Evolutionary conservation across 2,113 vertebrate genomes (phyloP), one percentile per base, ranked within the genome.

Genomic region (Cynopterus brachyotis): DNA sequence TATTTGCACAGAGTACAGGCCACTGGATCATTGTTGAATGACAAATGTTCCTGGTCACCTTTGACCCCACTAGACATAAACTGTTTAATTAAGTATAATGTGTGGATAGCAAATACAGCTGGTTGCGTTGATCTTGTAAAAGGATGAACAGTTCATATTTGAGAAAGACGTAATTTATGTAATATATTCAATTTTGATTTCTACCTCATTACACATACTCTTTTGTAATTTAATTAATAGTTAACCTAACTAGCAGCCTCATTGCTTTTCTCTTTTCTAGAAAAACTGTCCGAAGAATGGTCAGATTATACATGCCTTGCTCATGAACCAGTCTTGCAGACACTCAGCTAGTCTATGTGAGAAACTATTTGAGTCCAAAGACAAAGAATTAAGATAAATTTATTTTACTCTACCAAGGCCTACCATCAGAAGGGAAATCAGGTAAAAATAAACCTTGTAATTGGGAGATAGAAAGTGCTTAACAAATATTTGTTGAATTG

Each of bases 31-130:
- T 19, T 91, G 78, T 95, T 67, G 35, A 82, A 72, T 30, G 16
- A n/a, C 55, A 79, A 57, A 75, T 75, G 11, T 66, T 80, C 45
- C 85, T 45, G 82, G 55, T 70, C 9, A 92, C 42, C 62, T 86
- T 28, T 96, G 96, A 96, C 53, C 40, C 81, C 67, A 62, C 28
- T 32, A 30, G 81, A 66, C 60, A 47, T 24, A 60, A 89, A 81
- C 22, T 2, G 13, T 84, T 96, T 95, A 94, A 97, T 96, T 96
- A 94, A 95, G 55, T 88, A 20, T 89, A 97, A 69, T 79, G 42
- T 81, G 55, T 69, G 6, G 57, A 80, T 5, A 91, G 50, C 35
- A 95, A 96, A 96, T 62, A 60, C 3, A 67, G 37, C 17, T 66
- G 55, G 75, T 32, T 66, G 4, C 78, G 91, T 67, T 92, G 89